Evolutionary conservation across 2,797 vertebrate genomes (phyloP), one percentile per base, ranked within the genome.

Genomic region (Coilia nasus): DNA sequence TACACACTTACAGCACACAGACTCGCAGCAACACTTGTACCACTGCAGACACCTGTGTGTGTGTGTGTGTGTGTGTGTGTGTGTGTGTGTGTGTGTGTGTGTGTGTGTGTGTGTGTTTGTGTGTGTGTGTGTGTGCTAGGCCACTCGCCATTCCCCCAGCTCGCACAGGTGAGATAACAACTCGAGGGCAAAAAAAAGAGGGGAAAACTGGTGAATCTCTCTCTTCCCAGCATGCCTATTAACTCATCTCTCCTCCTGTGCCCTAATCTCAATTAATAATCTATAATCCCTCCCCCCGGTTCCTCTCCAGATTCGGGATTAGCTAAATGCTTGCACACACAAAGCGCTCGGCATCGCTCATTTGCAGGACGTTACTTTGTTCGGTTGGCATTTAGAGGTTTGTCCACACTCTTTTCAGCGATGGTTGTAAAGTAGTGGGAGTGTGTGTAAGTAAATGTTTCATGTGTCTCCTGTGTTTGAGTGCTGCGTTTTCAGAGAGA

Each of bases 301-400:
- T 83, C 35, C 56, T 23, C 57, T 80, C 7, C 84, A 83, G 84
- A 85, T 82, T 88, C 84, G 85, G 87, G 86, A 81, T 84, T 83
- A 57, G 57, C 83, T 85, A 81, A 88, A 85, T 88, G 84, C 85
- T 84, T 88, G 86, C 85, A 67, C 84, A 85, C 84, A 87, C 84
- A 31, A 60, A 75, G 64, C 57, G 59, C 62, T 59, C n/a, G 47
- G 78, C 54, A 19, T 60, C 31, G 84, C 81, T 82, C 41, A 85
- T 60, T 83, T 83, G 75, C 59, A 83, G 21, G 3, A 25, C 56
- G 46, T 59, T 28, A 21, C 50, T 60, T 35, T 62, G n/a, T n/a
- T 78, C 50, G 81, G 25, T n/a, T 67, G 44, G 35, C 35, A 78
- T n/a, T 83, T 71, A 54, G 15, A 31, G 41, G 31, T 78, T 67